Percentiles rank a stretch among this genome's conserved stretches.
phyloP scores from a whole-genome alignment of 2,888 invertebrate species.

The Steinernema carpocapsae region DNA sequence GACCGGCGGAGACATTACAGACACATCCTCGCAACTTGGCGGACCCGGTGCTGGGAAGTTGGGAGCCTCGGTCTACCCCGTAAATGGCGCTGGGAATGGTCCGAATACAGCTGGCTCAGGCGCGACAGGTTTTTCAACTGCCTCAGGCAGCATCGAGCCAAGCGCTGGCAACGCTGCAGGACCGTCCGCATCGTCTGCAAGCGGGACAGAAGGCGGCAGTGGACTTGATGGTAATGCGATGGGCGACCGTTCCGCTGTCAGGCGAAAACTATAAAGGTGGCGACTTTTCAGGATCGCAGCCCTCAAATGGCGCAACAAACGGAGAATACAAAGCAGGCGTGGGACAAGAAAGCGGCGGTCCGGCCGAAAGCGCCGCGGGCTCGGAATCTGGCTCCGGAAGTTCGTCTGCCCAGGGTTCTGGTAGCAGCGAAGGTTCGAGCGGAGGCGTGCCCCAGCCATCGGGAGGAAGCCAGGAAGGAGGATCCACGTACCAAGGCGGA shows the following conservation, averaged over 20 bases:
- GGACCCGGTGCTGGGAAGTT: background rate
- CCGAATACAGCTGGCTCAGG: slow-evolving; percentile 16
- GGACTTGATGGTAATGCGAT: too few species aligned
- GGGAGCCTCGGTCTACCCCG: background rate
- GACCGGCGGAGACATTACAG: slow-evolving; percentile 5
- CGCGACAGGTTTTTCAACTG: slow-evolving; percentile 19
- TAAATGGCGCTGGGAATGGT: slow-evolving; percentile 26
- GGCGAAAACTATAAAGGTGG: slow-evolving; percentile 20
- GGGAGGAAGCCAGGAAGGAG: too few species aligned
- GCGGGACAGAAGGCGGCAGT: too few species aligned
- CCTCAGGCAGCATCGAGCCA: slow-evolving; percentile 6
- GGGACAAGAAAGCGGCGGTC: background rate
- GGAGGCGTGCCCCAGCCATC: too few species aligned
- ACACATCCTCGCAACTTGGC: slow-evolving; percentile 13
- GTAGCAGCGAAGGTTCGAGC: background rate
- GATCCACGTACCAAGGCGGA: background rate
- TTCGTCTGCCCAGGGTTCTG: background rate
- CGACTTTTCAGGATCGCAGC: background rate
- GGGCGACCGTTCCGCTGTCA: background rate
- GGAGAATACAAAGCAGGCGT: background rate
- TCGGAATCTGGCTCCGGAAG: too few species aligned
- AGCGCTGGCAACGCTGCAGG: background rate
- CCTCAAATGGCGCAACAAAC: background rate
- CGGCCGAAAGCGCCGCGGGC: too few species aligned
- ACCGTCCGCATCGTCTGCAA: too few species aligned